A percentile compares a stretch with the other conserved stretches of the same genome.
Evolutionary conservation across 1,140 invertebrate genomes (phyloP).

Genomic region (Bombus sibiricus): DNA sequence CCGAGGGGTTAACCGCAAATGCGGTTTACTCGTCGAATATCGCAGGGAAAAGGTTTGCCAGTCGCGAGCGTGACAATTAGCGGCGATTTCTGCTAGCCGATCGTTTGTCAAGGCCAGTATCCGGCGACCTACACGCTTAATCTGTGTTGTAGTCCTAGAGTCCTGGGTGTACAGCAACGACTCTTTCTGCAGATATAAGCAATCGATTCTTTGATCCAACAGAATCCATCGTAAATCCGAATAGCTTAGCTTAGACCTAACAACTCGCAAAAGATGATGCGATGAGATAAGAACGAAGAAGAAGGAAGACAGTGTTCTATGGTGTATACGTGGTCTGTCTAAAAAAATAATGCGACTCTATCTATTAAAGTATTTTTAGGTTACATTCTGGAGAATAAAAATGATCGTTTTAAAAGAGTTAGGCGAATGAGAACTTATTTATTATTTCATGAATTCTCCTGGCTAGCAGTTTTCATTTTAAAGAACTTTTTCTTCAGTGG

Average conservation of each 20-base stretch:
- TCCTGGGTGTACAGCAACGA: not conserved
- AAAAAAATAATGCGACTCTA: not conserved
- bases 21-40: slow-evolving; percentile 45
- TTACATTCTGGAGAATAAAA: not conserved
- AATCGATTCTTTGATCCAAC: slow-evolving; percentile 32
- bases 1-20: slow-evolving; percentile 20
- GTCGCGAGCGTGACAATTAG: slow-evolving; percentile 46
- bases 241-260: slow-evolving; percentile 51
- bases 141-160: not conserved
- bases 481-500: not conserved
- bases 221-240: slow-evolving; percentile 76
- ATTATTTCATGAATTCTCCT: not conserved
- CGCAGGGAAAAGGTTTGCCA: not conserved
- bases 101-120: slow-evolving; percentile 55
- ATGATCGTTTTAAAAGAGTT: not conserved
- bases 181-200: not conserved
- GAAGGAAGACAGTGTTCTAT: not conserved
- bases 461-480: not conserved
- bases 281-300: not conserved
- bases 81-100: slow-evolving; percentile 54
- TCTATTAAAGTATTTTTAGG: no score
- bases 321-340: not conserved
- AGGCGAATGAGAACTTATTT: not conserved
- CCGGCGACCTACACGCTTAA: slow-evolving; percentile 35
- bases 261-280: no score